A percentile compares a stretch with the other conserved stretches of the same genome.
Evolutionary conservation across 2,888 invertebrate species (phyloP).

Genomic region (Platerodrilus igneus): DNA sequence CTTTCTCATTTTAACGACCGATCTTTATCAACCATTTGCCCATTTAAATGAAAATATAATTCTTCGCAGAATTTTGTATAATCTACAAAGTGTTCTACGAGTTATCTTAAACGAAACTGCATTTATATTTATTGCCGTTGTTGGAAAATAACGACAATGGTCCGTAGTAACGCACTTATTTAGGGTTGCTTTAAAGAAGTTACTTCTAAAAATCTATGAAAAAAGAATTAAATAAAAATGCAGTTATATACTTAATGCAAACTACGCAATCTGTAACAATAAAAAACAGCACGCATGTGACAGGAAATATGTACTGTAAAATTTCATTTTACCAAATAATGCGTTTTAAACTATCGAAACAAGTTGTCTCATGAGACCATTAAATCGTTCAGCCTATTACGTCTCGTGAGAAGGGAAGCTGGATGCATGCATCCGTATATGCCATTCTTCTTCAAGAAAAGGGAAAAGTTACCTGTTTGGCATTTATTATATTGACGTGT

Average conservation of each 20-base stretch:
- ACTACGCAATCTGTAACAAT: slow-evolving; percentile 45
- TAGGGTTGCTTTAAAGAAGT: too few species aligned
- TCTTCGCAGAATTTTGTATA: slow-evolving; percentile 21
- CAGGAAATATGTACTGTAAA: slow-evolving; percentile 49
- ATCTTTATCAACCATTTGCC: slow-evolving; percentile 39
- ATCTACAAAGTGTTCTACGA: too few species aligned
- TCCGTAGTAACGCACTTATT: too few species aligned
- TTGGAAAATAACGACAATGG: too few species aligned
- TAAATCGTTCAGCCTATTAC: slow-evolving; percentile 37
- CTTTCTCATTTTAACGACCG: slow-evolving; percentile 41
- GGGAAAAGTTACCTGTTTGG: slow-evolving; percentile 1
- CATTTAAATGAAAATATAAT: slow-evolving; percentile 38
- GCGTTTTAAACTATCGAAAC: slow-evolving; percentile 39
- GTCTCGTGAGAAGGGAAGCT: slow-evolving; percentile 20
- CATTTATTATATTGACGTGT: too few species aligned
- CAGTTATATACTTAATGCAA: too few species aligned
- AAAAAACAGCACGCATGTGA: slow-evolving; percentile 45
- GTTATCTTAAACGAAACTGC: too few species aligned
- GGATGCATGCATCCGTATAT: slow-evolving; percentile 11
- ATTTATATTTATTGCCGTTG: too few species aligned
- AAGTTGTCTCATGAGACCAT: slow-evolving; percentile 36
- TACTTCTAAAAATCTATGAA: too few species aligned
- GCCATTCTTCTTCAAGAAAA: slow-evolving; percentile 9
- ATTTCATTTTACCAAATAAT: slow-evolving; percentile 43
- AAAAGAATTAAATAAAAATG: too few species aligned